Conservation (phyloP, 2,113 vertebrate species). For the Crotalus tigris region DNA sequence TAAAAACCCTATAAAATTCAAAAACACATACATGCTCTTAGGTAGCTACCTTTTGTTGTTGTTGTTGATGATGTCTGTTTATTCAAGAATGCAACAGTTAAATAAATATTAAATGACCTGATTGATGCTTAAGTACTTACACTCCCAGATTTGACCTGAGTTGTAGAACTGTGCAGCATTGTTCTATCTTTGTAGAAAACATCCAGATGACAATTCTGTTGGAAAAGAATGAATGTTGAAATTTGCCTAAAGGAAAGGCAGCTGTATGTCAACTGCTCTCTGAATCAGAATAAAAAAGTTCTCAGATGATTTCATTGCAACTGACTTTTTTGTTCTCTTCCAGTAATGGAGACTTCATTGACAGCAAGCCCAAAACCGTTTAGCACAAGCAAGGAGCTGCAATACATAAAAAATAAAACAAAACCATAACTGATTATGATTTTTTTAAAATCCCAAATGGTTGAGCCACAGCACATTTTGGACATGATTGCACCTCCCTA, state of each 20-base stretch:
- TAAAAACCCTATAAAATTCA: slow-evolving; percentile 9
- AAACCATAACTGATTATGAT: slow-evolving; percentile 5
- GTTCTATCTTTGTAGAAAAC: slow-evolving; percentile 17
- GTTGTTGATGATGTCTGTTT: not conserved
- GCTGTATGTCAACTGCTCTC: slow-evolving; percentile 38
- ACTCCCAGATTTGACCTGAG: slow-evolving; percentile 43
- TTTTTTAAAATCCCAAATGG: not conserved
- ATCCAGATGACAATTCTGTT: slow-evolving; percentile 18
- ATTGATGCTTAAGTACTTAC: slow-evolving; percentile 46
- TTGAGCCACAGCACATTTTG: not conserved
- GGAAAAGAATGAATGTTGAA: slow-evolving; percentile 45
- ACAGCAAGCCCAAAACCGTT: slow-evolving; percentile 55
- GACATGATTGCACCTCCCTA: not conserved
- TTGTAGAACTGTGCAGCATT: not conserved
- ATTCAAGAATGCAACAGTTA: slow-evolving; percentile 16
- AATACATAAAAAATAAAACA: not conserved
- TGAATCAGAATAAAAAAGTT: slow-evolving; percentile 48
- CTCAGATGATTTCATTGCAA: slow-evolving; percentile 57
- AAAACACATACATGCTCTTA: not conserved
- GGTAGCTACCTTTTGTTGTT: not conserved
- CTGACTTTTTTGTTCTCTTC: slow-evolving; percentile 50
- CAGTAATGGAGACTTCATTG: slow-evolving; percentile 47
- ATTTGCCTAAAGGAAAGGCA: slow-evolving; percentile 41
- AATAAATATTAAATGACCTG: slow-evolving; percentile 41
- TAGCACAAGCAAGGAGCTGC: slow-evolving; percentile 49